A percentile compares a stretch with the other conserved stretches of the same genome.
phyloP scores from a whole-genome alignment of 2,113 vertebrate species.

The Diadophis punctatus region DNA sequence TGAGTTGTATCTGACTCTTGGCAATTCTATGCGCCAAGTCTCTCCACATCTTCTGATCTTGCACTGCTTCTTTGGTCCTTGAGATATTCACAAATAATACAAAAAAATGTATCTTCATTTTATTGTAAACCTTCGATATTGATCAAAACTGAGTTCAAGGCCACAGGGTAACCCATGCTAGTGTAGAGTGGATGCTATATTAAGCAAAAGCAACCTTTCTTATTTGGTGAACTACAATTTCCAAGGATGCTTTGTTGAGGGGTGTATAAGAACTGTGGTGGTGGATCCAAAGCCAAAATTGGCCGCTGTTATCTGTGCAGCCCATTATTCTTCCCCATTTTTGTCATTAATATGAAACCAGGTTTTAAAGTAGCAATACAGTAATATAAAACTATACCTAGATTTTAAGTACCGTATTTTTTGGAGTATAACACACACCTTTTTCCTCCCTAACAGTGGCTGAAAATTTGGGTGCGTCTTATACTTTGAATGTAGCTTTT shows the following conservation, averaged over 20 bases:
- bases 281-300: not conserved
- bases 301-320: not conserved
- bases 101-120: not conserved
- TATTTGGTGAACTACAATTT: not conserved
- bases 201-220: not conserved
- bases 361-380: too few species aligned
- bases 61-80: too few species aligned
- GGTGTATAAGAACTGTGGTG: not conserved
- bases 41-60: too few species aligned
- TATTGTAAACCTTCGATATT: not conserved
- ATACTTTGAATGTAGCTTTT: too few species aligned
- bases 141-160: not conserved
- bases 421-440: too few species aligned
- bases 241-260: not conserved
- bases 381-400: too few species aligned
- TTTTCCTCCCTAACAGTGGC: too few species aligned
- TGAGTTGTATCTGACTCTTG: too few species aligned
- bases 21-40: too few species aligned
- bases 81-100: not conserved
- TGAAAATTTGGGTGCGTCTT: too few species aligned
- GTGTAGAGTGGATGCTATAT: not conserved
- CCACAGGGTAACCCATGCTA: not conserved
- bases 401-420: too few species aligned
- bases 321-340: not conserved
- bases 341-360: too few species aligned